Percentiles rank a stretch among this genome's conserved stretches.
phyloP scores from a whole-genome alignment of 1,140 invertebrate species.

The Pseudachorutes palmiensis region DNA sequence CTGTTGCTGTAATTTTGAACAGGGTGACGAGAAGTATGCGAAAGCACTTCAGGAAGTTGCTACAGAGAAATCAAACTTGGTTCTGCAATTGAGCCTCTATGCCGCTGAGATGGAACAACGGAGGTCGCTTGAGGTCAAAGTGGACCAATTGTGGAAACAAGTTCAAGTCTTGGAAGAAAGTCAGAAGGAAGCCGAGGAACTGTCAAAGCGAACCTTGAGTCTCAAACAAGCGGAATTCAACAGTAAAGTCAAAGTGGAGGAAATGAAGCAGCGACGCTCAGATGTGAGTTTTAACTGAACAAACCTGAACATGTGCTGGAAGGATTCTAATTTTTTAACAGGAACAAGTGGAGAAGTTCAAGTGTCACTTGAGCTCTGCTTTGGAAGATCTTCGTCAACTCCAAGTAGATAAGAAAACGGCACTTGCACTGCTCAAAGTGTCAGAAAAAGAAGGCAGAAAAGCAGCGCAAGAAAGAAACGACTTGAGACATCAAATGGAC shows the following conservation, averaged over 20 bases:
- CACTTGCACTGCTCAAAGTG: neutral
- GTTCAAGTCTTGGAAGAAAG: slow-evolving; percentile 37
- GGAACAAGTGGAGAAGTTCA: neutral
- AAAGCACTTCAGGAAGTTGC: neutral
- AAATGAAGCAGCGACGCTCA: neutral
- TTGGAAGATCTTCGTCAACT: neutral
- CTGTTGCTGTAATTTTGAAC: neutral
- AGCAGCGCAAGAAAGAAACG: neutral
- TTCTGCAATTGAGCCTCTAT: neutral
- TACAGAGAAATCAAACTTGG: neutral
- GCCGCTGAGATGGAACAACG: neutral
- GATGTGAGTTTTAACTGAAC: neutral
- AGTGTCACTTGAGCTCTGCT: neutral
- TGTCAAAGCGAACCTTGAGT: neutral
- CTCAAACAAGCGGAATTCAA: neutral
- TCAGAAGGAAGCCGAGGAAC: slow-evolving; percentile 61
- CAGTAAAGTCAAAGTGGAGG: neutral
- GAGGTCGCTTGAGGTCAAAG: slow-evolving; percentile 26
- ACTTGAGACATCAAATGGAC: neutral
- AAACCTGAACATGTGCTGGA: neutral
- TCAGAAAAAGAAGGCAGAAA: neutral
- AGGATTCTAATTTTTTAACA: neutral
- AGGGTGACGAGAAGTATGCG: neutral
- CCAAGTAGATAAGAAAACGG: neutral
- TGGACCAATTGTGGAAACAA: neutral